Evolutionary conservation across 2,113 vertebrate species (phyloP).

Genomic region (Tretioscincus oriximinensis): DNA sequence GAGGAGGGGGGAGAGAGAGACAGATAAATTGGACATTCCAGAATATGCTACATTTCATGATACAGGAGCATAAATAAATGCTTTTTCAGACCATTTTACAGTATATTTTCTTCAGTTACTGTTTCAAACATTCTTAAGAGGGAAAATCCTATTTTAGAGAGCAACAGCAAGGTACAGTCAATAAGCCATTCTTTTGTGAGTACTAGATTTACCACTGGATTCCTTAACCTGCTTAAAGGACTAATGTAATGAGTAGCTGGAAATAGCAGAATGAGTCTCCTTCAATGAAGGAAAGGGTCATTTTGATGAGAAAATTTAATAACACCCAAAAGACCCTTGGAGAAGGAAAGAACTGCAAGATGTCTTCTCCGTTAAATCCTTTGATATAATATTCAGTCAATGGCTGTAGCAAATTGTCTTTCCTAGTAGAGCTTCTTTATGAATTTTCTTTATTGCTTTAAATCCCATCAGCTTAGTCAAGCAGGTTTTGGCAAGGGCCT

Average conservation of each 20-base stretch:
- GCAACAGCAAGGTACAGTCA: neutral
- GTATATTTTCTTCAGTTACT: too few species aligned
- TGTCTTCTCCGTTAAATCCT: conserved; percentile 29
- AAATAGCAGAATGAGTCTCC: conserved; percentile 19
- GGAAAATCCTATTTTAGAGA: neutral
- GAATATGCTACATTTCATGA: neutral
- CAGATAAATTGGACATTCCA: neutral
- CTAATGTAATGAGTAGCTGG: neutral
- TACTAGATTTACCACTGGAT: neutral
- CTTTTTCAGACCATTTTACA: neutral
- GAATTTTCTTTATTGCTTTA: conserved; percentile 45
- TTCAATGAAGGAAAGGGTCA: conserved; percentile 13
- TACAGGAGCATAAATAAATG: neutral
- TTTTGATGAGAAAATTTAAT: conserved; percentile 34
- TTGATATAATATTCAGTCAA: conserved; percentile 48
- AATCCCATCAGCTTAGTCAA: conserved; percentile 33
- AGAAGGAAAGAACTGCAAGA: conserved; percentile 26
- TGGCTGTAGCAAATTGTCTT: conserved; percentile 34
- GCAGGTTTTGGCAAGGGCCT: conserved; percentile 34
- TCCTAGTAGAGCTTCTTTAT: conserved; percentile 28
- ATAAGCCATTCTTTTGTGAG: neutral
- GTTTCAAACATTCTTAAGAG: too few species aligned
- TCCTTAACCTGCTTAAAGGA: neutral
- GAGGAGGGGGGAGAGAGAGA: neutral
- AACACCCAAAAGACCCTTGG: conserved; percentile 26